Conservation (phyloP, 2,113 vertebrate species). For the Rutilus rutilus region DNA sequence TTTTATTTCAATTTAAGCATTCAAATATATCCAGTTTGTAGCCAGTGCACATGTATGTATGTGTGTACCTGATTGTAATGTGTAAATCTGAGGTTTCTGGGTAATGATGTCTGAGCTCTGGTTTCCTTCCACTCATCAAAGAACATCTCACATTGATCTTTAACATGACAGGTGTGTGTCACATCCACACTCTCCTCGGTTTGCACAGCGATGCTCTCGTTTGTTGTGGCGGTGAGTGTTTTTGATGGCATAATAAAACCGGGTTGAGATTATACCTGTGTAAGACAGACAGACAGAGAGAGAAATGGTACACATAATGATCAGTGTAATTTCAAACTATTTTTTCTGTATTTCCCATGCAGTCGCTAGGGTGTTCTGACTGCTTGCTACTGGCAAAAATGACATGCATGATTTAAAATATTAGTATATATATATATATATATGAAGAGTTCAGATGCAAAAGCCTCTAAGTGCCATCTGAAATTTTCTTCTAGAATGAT, state of each 20-base stretch:
- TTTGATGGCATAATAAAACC: constrained; percentile 15
- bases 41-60: neutral
- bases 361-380: neutral
- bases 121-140: constrained; percentile 68
- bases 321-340: too few species aligned
- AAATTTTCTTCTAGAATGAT: too few species aligned
- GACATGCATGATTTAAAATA: too few species aligned
- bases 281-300: neutral
- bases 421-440: too few species aligned
- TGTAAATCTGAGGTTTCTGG: constrained; percentile 89
- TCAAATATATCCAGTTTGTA: neutral
- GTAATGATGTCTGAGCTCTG: constrained; percentile 87
- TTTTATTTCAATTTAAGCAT: neutral
- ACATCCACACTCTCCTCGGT: constrained; percentile 90
- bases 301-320: neutral
- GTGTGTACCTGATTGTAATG: constrained; percentile 47
- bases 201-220: neutral
- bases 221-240: neutral
- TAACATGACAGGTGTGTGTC: constrained; percentile 90
- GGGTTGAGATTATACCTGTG: neutral
- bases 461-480: too few species aligned
- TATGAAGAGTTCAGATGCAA: too few species aligned
- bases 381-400: too few species aligned
- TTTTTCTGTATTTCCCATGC: neutral
- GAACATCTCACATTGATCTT: constrained; percentile 84